phyloP scores from a whole-genome alignment of 1,140 invertebrate genomes.

The Lordiphosa stackelbergi region DNA sequence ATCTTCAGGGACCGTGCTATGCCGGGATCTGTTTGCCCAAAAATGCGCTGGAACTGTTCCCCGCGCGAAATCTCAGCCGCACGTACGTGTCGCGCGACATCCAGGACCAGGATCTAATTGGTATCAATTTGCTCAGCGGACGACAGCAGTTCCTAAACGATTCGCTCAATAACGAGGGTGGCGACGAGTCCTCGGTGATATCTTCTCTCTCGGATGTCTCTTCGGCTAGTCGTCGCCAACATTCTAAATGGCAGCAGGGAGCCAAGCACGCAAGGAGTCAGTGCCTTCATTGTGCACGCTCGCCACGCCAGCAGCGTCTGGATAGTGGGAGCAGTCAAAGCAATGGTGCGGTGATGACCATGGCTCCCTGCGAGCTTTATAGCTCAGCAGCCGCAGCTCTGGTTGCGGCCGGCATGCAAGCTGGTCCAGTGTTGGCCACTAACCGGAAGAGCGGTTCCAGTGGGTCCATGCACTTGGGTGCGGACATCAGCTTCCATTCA shows the following conservation, averaged over 20 bases:
- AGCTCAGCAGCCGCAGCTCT: constrained; percentile 50
- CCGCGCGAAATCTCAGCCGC: constrained; percentile 76
- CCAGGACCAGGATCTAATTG: constrained; percentile 66
- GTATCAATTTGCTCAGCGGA: constrained; percentile 52
- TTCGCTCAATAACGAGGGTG: constrained; percentile 68
- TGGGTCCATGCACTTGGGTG: constrained; percentile 36
- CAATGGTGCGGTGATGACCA: constrained; percentile 6
- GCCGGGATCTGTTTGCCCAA: constrained; percentile 85
- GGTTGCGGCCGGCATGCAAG: constrained; percentile 47
- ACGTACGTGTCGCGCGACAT: constrained; percentile 75
- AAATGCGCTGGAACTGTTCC: constrained; percentile 84
- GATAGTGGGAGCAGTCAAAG: constrained; percentile 21
- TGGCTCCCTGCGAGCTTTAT: constrained; percentile 57
- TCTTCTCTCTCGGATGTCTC: constrained; percentile 72
- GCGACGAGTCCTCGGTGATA: constrained; percentile 67
- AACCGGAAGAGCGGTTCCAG: constrained; percentile 21
- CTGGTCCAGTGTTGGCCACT: constrained; percentile 31
- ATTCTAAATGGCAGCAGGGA: constrained; percentile 48
- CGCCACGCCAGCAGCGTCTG: constrained; percentile 43
- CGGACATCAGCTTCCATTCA: constrained; percentile 70
- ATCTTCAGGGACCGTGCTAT: constrained; percentile 70
- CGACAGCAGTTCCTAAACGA: constrained; percentile 68
- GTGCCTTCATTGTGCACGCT: constrained; percentile 65
- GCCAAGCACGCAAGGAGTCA: constrained; percentile 62
- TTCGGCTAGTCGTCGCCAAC: constrained; percentile 55